Percentiles rank a stretch among this genome's conserved stretches.
Evolutionary conservation across 2,113 vertebrate genomes (phyloP).

Genomic region (Lophotis ruficrista): DNA sequence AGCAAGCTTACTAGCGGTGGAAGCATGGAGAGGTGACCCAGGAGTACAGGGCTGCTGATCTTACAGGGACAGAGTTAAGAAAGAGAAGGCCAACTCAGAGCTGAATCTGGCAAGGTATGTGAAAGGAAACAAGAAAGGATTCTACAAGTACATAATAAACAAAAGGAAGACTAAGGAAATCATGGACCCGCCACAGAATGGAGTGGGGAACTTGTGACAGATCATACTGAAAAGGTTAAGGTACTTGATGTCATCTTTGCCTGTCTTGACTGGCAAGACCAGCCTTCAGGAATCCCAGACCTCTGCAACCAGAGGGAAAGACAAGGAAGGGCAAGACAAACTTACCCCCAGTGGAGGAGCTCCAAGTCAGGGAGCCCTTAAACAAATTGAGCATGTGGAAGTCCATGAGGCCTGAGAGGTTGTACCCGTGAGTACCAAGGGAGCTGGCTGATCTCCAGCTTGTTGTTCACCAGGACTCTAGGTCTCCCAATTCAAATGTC

Average conservation of each 20-base stretch:
- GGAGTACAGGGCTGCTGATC: not conserved
- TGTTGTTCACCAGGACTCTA: not conserved
- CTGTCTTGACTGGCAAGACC: not conserved
- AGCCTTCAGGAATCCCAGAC: not conserved
- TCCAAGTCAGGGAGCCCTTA: not conserved
- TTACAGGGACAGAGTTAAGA: not conserved
- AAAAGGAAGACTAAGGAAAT: not conserved
- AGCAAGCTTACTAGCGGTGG: not conserved
- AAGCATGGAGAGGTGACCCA: not conserved
- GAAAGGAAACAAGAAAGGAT: not conserved
- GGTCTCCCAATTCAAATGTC: not conserved
- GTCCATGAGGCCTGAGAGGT: not conserved
- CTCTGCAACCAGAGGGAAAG: not conserved
- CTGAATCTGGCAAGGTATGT: not conserved
- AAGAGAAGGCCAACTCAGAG: not conserved
- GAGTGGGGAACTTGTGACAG: not conserved
- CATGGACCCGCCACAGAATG: not conserved
- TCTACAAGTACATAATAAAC: not conserved
- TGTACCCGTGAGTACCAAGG: not conserved
- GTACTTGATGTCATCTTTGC: not conserved
- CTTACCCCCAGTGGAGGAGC: not conserved
- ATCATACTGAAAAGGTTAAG: not conserved
- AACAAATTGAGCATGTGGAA: rapidly evolving
- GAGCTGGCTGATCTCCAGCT: not conserved
- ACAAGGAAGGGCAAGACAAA: not conserved